Base-by-base conservation (phyloP, 2,888 invertebrate genomes). In the Eugnorisma glareosa region DNA sequence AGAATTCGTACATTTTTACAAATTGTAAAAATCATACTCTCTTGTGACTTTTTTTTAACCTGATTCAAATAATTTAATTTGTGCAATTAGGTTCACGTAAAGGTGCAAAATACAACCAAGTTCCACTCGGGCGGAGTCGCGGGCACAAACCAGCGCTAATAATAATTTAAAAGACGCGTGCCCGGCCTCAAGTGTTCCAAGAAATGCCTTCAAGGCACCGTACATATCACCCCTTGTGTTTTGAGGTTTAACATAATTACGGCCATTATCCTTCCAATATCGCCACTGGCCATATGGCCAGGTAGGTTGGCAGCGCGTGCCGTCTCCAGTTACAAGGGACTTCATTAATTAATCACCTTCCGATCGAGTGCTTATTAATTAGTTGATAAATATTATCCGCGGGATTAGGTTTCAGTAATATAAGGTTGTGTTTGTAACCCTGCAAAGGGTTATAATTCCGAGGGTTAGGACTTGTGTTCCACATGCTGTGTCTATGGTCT, bases 341-440 rank as follows among this genome's bases (percentile, higher is more conserved):
- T 95, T 95, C 95, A 95, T 95, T 96, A 94, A 96, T 95, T 96
- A 83, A 86, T 87, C 89, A 87, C 82, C 85, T 90, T 90, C 87
- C 89, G 81, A 89, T 90, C 85, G 89, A 91, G 83, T 92, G 77
- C 79, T 81, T 86, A 84, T 82, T 79, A 68, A 84, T 80, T 79
- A 71, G 74, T 51, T 86, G 67, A 69, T 92, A 86, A 86, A 85
- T 89, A 92, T 93, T 93, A 93, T 90, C 92, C 91, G 90, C 86
- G 75, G 92, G 88, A 85, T 94, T 90, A 84, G 89, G 89, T 94
- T 93, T 89, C 94, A 80, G 66, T 63, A 37, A 48, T 68, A 21
- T 63, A 51, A 57, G 68, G 73, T 18, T 40, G 45, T 57, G 28
- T 79, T 63, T 64, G 28, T 45, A 15, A 37, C 24, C 37, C 7